Percentiles rank a stretch among this genome's conserved stretches.
phyloP scores from a whole-genome alignment of 2,113 vertebrate genomes.

The Climacteris rufus region DNA sequence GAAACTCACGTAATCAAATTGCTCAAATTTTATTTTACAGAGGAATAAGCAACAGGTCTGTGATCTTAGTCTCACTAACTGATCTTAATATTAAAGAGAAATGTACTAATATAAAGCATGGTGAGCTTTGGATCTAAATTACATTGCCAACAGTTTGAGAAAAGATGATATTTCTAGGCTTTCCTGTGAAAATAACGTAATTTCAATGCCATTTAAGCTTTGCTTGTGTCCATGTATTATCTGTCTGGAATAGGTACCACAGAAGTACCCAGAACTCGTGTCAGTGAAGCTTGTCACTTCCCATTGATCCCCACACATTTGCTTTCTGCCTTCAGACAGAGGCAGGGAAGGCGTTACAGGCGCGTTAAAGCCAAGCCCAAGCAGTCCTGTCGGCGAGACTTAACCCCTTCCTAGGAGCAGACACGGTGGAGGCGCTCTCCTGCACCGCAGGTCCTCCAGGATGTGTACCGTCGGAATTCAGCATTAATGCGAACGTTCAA shows the following conservation, averaged over 20 bases:
- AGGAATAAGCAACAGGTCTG: background rate
- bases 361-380: background rate
- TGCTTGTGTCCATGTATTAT: background rate
- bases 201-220: background rate
- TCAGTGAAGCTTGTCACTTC: background rate
- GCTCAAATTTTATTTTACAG: background rate
- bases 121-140: background rate
- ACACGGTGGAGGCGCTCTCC: background rate
- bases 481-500: no score
- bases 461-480: no score
- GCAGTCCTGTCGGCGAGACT: background rate
- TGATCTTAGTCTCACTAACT: background rate
- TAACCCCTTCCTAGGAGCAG: slow-evolving; percentile 10
- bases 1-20: background rate
- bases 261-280: background rate
- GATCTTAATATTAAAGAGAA: background rate
- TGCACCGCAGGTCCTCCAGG: background rate
- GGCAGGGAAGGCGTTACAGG: background rate
- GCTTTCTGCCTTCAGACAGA: background rate
- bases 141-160: background rate
- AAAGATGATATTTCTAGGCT: background rate
- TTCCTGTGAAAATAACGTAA: background rate
- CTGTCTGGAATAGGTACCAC: background rate
- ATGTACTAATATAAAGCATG: background rate
- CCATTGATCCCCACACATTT: background rate